Evolutionary conservation across 2,888 invertebrate species (phyloP).

Genomic region (Harpagoxenus sublaevis): DNA sequence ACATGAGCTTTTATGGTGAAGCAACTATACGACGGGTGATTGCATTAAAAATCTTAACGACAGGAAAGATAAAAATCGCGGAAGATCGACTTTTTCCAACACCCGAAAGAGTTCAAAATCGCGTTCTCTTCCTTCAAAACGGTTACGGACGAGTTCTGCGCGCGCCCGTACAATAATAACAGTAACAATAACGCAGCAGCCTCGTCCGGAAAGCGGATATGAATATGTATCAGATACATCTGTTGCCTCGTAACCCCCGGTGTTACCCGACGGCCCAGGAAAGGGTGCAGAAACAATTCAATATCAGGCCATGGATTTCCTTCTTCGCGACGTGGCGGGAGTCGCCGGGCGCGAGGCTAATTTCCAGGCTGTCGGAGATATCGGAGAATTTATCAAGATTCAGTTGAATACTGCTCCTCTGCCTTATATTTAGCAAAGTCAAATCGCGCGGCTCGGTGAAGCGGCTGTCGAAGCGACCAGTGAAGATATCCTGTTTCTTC

Average conservation of each 20-base stretch:
- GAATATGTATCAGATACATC: conserved; percentile 83
- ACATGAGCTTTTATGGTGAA: background rate
- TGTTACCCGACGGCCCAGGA: conserved; percentile 70
- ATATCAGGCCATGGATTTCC: conserved; percentile 69
- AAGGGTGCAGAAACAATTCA: conserved; percentile 78
- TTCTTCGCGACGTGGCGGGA: conserved; percentile 62
- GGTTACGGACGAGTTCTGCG: background rate
- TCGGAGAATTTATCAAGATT: conserved; percentile 48
- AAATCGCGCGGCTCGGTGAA: background rate
- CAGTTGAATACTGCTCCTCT: background rate
- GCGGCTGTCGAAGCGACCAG: background rate
- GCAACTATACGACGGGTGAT: background rate
- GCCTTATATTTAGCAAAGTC: conserved; percentile 1
- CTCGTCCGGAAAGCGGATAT: conserved; percentile 69
- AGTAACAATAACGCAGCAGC: conserved; percentile 71
- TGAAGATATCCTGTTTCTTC: background rate
- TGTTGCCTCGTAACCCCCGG: conserved; percentile 75
- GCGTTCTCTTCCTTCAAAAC: conserved; percentile 8
- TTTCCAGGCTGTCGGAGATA: conserved; percentile 53
- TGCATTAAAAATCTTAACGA: conserved; percentile 34
- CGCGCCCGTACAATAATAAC: conserved; percentile 68
- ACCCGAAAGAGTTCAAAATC: background rate
- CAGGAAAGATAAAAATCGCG: conserved; percentile 41
- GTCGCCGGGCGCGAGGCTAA: conserved; percentile 63
- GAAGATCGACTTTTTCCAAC: conserved; percentile 41